phyloP scores from a whole-genome alignment of 2,113 vertebrate species.

The Potamarius usumacintae region DNA sequence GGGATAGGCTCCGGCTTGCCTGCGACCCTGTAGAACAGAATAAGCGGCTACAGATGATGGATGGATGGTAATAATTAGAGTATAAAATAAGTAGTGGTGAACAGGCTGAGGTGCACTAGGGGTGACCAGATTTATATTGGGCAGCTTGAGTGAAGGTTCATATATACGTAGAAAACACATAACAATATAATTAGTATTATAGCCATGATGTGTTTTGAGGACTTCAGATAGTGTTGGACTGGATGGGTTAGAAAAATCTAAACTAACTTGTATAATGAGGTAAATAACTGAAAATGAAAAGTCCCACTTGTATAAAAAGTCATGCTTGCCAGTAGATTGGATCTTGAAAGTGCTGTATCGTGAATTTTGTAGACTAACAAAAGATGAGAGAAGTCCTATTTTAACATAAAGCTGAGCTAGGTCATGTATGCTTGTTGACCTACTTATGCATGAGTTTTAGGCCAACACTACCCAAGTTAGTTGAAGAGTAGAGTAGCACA shows the following conservation, averaged over 20 bases:
- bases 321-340: background rate
- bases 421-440: conserved; percentile 46
- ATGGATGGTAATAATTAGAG: background rate
- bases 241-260: background rate
- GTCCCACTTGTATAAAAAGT: background rate
- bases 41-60: too few relatives aligned
- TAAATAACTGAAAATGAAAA: background rate
- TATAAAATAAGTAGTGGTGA: background rate
- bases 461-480: conserved; percentile 31
- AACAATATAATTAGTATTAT: background rate
- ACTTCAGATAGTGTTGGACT: background rate
- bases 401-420: conserved; percentile 30
- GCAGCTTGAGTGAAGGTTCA: background rate
- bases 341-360: background rate
- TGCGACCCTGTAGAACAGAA: too few relatives aligned
- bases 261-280: background rate
- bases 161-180: background rate
- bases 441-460: conserved; percentile 48
- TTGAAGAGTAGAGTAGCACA: background rate
- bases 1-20: too few relatives aligned
- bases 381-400: conserved; percentile 27
- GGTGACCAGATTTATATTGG: background rate
- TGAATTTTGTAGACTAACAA: conserved; percentile 32
- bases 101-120: background rate
- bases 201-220: background rate